Percentiles rank a stretch among this genome's conserved stretches.
phyloP scores from a whole-genome alignment of 2,888 invertebrate species.

The Eupithecia pulchellata region DNA sequence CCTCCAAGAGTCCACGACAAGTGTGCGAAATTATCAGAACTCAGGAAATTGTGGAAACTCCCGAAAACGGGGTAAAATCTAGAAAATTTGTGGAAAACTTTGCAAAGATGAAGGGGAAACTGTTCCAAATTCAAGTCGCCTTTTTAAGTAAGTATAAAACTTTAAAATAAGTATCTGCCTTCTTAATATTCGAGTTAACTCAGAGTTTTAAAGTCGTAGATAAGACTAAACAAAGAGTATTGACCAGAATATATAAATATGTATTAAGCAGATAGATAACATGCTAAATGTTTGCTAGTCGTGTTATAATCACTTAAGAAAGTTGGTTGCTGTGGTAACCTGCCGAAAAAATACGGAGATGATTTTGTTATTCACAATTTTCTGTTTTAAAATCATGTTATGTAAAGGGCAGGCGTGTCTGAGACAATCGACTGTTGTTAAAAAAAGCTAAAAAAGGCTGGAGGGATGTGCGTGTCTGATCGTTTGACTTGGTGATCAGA shows the following conservation, averaged over 20 bases:
- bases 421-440: too few relatives aligned
- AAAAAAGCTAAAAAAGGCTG: too few relatives aligned
- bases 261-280: not conserved
- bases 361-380: not conserved
- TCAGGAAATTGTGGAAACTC: not conserved
- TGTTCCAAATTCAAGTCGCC: conserved; percentile 48
- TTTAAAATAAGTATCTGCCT: not conserved
- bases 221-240: conserved; percentile 6
- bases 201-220: not conserved
- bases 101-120: conserved; percentile 44
- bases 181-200: not conserved
- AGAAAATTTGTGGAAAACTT: not conserved
- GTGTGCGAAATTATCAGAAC: conserved; percentile 7
- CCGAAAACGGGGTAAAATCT: not conserved
- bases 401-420: too few relatives aligned
- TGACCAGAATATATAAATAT: not conserved
- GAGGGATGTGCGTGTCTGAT: too few relatives aligned
- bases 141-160: conserved; percentile 43
- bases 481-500: too few relatives aligned
- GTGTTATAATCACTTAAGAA: not conserved
- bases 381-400: too few relatives aligned
- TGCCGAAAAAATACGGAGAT: not conserved
- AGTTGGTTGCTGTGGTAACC: not conserved
- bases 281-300: not conserved
- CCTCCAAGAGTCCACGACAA: conserved; percentile 13